These are phyloP conservation scores for Apotomis betuletana DNA, from an alignment of 2,888 invertebrate genomes.

Conservation along the genomic window DNA sequence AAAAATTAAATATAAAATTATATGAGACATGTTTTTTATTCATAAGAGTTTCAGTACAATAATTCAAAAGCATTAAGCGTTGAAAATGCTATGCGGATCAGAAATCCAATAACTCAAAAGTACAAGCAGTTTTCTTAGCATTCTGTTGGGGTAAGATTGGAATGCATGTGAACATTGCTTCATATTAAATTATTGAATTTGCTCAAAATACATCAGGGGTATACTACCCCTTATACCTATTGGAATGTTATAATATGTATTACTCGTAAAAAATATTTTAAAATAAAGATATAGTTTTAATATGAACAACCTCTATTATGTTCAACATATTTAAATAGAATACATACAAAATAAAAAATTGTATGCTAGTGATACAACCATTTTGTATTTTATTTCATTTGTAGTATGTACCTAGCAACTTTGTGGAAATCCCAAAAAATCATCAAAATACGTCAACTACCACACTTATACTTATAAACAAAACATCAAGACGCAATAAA, in stretches of 20 bases:
- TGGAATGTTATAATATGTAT: slow-evolving; percentile 45
- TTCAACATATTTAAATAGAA: not conserved
- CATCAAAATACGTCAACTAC: too few relatives aligned
- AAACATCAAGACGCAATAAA: too few relatives aligned
- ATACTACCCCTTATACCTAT: slow-evolving; percentile 1
- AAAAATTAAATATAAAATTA: too few relatives aligned
- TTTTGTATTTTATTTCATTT: too few relatives aligned
- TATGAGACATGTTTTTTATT: too few relatives aligned
- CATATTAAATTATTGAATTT: slow-evolving; percentile 24
- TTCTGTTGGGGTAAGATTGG: slow-evolving; percentile 57
- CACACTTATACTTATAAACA: too few relatives aligned
- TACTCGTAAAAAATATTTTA: slow-evolving; percentile 51
- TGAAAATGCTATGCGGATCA: slow-evolving; percentile 51
- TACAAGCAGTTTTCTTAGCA: slow-evolving; percentile 61
- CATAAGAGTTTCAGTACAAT: not conserved
- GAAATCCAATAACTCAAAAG: slow-evolving; percentile 74
- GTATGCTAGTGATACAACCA: too few relatives aligned
- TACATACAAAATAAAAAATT: too few relatives aligned
- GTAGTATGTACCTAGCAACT: too few relatives aligned
- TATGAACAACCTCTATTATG: not conserved
- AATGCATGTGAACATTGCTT: slow-evolving; percentile 41
- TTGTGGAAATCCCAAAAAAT: too few relatives aligned
- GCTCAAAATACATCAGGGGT: slow-evolving; percentile 8
- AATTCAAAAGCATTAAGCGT: not conserved
- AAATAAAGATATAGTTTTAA: not conserved